Base-by-base conservation (phyloP, 2,888 invertebrate species). In the Drosophila testacea region DNA sequence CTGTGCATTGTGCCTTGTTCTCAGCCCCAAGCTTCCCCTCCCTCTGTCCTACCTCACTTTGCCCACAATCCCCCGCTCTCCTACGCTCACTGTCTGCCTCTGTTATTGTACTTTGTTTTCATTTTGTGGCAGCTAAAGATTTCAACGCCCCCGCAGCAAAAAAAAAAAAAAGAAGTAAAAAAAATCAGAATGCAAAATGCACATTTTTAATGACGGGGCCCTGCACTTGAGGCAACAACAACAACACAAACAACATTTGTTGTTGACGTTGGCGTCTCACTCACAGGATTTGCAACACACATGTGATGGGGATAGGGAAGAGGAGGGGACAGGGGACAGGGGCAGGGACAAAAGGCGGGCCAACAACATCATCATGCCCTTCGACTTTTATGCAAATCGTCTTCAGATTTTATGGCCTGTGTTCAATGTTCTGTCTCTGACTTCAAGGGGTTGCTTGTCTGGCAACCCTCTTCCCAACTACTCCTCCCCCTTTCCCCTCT, bases 171-270 rank as follows among this genome's bases (percentile, higher is more conserved):
- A 36, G 5, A 13, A 38, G 13, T 32, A n/a, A 13, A 16, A 39
- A 30, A 42, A 48, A 28, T 11, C 47, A 48, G 13, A 48, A 84
- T 82, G 80, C 73, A 71, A 84, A 84, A 84, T 84, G 83, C 83
- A 88, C 83, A 84, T 83, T 84, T 84, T 84, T 84, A 84, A 84
- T 84, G 85, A 87, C 70, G 73, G 66, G 74, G 79, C 71, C 72
- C 85, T 79, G 83, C 83, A 85, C 83, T 84, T 85, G 85, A 88
- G 72, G 64, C 72, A 51, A 32, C 48, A 70, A 54, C 64, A 70
- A 63, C 54, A 62, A 48, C 57, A 76, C 48, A 46, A 81, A 56
- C 79, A 79, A 65, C 50, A 6, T 51, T 57, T 42, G 61, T 13
- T 84, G 85, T 84, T 82, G 82, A 79, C 82, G 81, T 79, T 83